Percentiles rank a stretch among this genome's conserved stretches.
Evolutionary conservation across 2,888 invertebrate genomes (phyloP).

Genomic region (Tricholauxania praeusta): DNA sequence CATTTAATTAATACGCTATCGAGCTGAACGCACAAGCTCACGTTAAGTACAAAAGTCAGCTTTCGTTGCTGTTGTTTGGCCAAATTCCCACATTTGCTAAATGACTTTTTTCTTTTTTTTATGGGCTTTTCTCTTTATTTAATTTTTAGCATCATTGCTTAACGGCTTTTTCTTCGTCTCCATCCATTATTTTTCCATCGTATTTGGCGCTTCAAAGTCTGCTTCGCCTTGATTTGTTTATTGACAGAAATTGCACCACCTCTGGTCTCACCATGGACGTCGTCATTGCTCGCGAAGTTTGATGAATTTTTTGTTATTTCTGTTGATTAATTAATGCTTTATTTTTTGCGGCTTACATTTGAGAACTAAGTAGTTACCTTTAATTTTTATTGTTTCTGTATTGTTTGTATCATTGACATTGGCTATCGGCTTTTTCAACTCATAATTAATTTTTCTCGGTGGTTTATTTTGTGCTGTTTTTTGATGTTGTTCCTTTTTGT

Average conservation of each 20-base stretch:
- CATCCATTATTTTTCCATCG: too few species aligned
- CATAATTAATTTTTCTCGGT: too few species aligned
- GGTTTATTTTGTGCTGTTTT: too few species aligned
- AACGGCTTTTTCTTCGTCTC: not conserved
- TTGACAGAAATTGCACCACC: not conserved
- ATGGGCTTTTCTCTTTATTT: constrained; percentile 6
- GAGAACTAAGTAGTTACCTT: too few species aligned
- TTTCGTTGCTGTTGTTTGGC: constrained; percentile 6
- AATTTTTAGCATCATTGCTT: constrained; percentile 8
- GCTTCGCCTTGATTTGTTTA: constrained; percentile 13
- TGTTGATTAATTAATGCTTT: too few species aligned
- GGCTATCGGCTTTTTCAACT: too few species aligned
- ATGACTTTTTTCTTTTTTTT: not conserved
- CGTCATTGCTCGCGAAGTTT: not conserved
- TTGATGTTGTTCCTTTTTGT: too few species aligned
- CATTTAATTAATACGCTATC: too few species aligned
- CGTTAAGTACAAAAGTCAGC: not conserved
- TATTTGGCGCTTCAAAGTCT: not conserved
- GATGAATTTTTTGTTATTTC: not conserved
- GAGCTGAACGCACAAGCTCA: not conserved
- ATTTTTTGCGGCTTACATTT: too few species aligned
- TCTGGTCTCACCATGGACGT: not conserved
- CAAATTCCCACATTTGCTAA: constrained; percentile 18
- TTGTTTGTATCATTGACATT: too few species aligned
- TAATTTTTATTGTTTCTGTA: too few species aligned